phyloP scores from a whole-genome alignment of 1,140 invertebrate species.

The Pantala flavescens region DNA sequence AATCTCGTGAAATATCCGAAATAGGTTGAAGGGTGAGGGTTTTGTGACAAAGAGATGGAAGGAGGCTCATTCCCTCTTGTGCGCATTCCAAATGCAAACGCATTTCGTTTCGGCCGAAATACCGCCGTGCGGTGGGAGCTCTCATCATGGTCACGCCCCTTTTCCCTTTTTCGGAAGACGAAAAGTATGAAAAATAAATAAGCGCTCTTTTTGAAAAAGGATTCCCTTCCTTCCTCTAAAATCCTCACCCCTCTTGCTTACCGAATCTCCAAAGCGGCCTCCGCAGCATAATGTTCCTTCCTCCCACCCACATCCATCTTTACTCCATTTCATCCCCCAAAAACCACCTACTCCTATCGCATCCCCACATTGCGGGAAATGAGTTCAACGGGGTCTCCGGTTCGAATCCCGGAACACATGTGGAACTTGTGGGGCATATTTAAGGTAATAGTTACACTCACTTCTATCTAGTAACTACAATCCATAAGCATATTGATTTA shows the following conservation, averaged over 20 bases:
- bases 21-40: too few relatives aligned
- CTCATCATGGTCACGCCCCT: constrained; percentile 1
- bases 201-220: neutral
- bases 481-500: too few relatives aligned
- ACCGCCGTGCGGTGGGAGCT: neutral
- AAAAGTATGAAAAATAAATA: constrained; percentile 11
- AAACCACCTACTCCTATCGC: neutral
- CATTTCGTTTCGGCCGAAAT: constrained; percentile 8
- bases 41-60: too few relatives aligned
- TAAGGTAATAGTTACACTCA: too few relatives aligned
- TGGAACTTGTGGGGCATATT: too few relatives aligned
- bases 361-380: neutral
- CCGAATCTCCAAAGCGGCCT: too few relatives aligned
- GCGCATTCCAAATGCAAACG: constrained; percentile 7
- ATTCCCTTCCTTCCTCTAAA: neutral
- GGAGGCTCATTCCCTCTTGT: neutral
- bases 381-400: neutral
- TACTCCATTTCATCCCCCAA: neutral
- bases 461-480: too few relatives aligned
- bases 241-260: too few relatives aligned
- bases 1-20: too few relatives aligned
- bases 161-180: neutral
- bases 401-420: neutral
- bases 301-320: neutral
- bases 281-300: too few relatives aligned